Percentiles rank a stretch among this genome's conserved stretches.
Evolutionary conservation across 1,140 invertebrate genomes (phyloP).

Genomic region (Samia ricini): DNA sequence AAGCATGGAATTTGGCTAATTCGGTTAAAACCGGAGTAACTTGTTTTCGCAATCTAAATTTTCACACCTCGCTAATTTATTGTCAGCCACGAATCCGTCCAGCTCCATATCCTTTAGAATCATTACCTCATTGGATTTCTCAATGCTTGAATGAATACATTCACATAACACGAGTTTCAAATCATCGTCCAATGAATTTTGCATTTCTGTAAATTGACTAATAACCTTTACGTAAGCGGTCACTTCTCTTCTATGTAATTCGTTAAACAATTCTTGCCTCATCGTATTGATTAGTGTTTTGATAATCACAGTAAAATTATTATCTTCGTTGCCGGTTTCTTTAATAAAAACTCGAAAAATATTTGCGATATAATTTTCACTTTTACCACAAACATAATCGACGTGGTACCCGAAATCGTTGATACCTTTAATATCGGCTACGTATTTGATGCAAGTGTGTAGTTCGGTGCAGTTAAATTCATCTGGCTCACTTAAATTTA

Average conservation of each 20-base stretch:
- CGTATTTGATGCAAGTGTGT: constrained; percentile 50
- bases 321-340: constrained; percentile 37
- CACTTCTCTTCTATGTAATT: constrained; percentile 62
- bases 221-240: constrained; percentile 48
- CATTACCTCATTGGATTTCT: constrained; percentile 54
- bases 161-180: constrained; percentile 44
- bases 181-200: constrained; percentile 31
- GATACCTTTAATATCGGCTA: constrained; percentile 40
- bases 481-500: constrained; percentile 66
- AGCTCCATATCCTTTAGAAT: constrained; percentile 54
- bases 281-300: constrained; percentile 63
- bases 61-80: constrained; percentile 36
- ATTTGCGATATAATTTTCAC: constrained; percentile 61
- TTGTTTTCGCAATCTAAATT: constrained; percentile 38
- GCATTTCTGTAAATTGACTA: constrained; percentile 43
- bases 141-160: constrained; percentile 42
- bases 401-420: constrained; percentile 60
- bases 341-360: constrained; percentile 57
- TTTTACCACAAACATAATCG: constrained; percentile 53
- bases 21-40: constrained; percentile 43
- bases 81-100: constrained; percentile 44
- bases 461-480: constrained; percentile 64
- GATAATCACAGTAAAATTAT: constrained; percentile 50
- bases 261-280: constrained; percentile 56
- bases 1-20: constrained; percentile 61